A percentile compares a stretch with the other conserved stretches of the same genome.
Conservation (phyloP, 2,888 invertebrate species). For the Icerya purchasi region DNA sequence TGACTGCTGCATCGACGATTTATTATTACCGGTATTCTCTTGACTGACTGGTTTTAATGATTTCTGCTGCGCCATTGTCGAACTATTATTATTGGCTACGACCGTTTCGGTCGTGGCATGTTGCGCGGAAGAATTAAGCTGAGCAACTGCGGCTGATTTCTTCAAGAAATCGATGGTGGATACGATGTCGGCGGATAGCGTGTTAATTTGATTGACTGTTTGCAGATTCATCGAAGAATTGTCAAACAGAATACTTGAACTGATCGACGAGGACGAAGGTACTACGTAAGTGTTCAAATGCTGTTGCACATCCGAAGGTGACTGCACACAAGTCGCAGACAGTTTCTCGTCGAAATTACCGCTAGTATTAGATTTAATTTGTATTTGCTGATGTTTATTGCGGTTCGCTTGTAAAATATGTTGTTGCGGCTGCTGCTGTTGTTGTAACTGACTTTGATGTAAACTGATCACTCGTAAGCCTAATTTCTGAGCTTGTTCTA, state of each 20-base stretch:
- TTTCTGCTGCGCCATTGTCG: too few relatives aligned
- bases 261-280: neutral
- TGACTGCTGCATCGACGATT: too few relatives aligned
- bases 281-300: neutral
- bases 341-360: too few relatives aligned
- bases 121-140: neutral
- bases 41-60: too few relatives aligned
- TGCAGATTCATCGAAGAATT: neutral
- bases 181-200: neutral
- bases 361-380: constrained; percentile 8
- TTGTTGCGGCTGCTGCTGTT: constrained; percentile 19
- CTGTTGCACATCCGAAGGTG: neutral
- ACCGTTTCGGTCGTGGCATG: too few relatives aligned
- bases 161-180: neutral
- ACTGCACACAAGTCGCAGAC: too few relatives aligned
- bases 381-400: constrained; percentile 14
- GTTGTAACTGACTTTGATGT: constrained; percentile 12
- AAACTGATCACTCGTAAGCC: constrained; percentile 9
- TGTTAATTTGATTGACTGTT: neutral
- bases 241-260: neutral
- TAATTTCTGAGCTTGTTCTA: constrained; percentile 6
- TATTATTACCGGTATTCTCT: too few relatives aligned
- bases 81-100: too few relatives aligned
- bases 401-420: constrained; percentile 16
- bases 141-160: neutral